Evolutionary conservation across 2,113 vertebrate genomes (phyloP).

Genomic region (Silurus glanis): DNA sequence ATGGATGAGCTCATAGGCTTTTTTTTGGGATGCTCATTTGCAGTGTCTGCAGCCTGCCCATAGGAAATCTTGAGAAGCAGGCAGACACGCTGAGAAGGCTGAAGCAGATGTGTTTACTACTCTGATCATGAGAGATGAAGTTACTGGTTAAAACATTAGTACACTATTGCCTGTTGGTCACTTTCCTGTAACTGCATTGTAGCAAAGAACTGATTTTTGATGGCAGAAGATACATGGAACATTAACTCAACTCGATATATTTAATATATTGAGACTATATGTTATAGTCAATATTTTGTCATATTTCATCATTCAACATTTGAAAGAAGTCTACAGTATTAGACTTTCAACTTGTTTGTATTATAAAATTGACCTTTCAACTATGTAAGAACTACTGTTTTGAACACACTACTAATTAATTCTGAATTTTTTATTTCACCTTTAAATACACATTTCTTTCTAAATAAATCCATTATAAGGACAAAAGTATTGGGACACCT

Average conservation of each 20-base stretch:
- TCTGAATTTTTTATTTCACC: too few species aligned
- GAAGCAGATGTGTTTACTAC: constrained; percentile 36
- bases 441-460: too few species aligned
- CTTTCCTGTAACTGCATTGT: neutral
- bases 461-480: too few species aligned
- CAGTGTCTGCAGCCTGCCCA: constrained; percentile 54
- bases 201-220: neutral
- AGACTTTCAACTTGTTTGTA: neutral
- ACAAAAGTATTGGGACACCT: too few species aligned
- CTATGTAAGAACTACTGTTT: too few species aligned
- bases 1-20: constrained; percentile 65
- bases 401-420: too few species aligned
- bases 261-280: neutral
- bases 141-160: constrained; percentile 8
- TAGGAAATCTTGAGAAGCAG: constrained; percentile 38
- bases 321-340: neutral
- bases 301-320: neutral
- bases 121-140: neutral
- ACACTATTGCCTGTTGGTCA: neutral
- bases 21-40: constrained; percentile 60
- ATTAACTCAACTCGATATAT: neutral
- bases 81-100: constrained; percentile 12
- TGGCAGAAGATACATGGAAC: neutral
- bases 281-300: neutral
- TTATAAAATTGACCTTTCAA: too few species aligned